Evolutionary conservation across 2,888 invertebrate genomes (phyloP).

Genomic region (Thecophora atra): DNA sequence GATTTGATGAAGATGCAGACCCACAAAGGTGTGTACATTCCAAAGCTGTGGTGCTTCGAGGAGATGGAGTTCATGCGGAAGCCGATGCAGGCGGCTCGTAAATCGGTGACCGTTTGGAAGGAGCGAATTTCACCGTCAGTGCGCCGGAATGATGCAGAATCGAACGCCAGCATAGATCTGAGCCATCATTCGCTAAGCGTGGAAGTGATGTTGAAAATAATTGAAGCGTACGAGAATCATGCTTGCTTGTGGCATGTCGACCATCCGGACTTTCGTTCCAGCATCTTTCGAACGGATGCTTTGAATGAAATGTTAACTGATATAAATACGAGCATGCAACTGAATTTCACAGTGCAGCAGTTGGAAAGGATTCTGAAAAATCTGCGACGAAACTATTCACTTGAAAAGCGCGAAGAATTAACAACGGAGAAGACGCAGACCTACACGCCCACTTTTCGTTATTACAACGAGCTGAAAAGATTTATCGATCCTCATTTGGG

Average conservation of each 20-base stretch:
- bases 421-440: slow-evolving; percentile 6
- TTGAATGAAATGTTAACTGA: slow-evolving; percentile 55
- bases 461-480: slow-evolving; percentile 50
- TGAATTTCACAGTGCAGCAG: slow-evolving; percentile 47
- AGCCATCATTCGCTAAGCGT: slow-evolving; percentile 43
- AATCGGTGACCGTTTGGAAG: not conserved
- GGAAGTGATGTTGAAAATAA: slow-evolving; percentile 54
- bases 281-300: slow-evolving; percentile 54
- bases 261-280: slow-evolving; percentile 59
- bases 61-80: slow-evolving; percentile 57
- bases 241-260: slow-evolving; percentile 57
- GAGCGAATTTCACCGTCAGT: not conserved
- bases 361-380: slow-evolving; percentile 54
- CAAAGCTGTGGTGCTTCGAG: slow-evolving; percentile 60
- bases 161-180: not conserved
- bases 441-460: slow-evolving; percentile 31
- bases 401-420: slow-evolving; percentile 53
- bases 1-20: slow-evolving; percentile 55
- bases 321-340: slow-evolving; percentile 43
- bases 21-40: slow-evolving; percentile 56
- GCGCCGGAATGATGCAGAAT: not conserved
- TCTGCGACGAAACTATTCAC: slow-evolving; percentile 46
- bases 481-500: slow-evolving; percentile 55
- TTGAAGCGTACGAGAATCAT: slow-evolving; percentile 56
- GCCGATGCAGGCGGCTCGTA: slow-evolving; percentile 48